Base-by-base conservation (phyloP, 2,113 vertebrate species). In the Chiloscyllium plagiosum region DNA sequence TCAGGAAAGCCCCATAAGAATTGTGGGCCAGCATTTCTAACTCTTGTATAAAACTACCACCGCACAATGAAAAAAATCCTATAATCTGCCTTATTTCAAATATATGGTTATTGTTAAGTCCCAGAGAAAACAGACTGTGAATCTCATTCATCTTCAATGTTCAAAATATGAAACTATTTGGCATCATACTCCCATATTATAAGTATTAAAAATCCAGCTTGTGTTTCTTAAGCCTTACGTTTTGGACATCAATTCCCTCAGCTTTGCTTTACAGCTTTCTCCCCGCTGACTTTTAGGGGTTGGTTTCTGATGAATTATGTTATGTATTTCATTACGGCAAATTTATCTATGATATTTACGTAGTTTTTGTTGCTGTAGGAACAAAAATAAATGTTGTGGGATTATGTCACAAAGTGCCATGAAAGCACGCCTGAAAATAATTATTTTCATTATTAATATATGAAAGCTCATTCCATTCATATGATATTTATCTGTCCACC, bases 61-160 rank as follows among this genome's bases (percentile, higher is more conserved):
- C 13, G 15, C 52, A 90, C 87, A 65, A 20, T 92, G n/a, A 65
- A 29, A n/a, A 61, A 65, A 1, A 65, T 65, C 29, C 52, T 17
- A 65, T 15, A 92, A 65, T 92, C 52, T n/a, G 52, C 26, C 15
- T 92, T 5, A 7, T 92, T 92, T 29, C 52, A 92, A 65, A n/a
- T 17, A 92, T 29, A 92, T 92, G 56, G 56, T 89, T 89, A 90
- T 61, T 61, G 10, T 37, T 92, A n/a, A 65, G 87, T 92, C 87
- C 56, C 56, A 65, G 87, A 29, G n/a, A 15, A 61, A 33, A 92
- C 87, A 61, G 13, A 33, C 29, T 29, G 15, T 90, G 52, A 90
- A 61, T 92, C 87, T 56, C 56, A 65, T 65, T 65, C 87, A 92
- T 65, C 56, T 65, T 65, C 33, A n/a, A 29, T n/a, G 52, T 65